Percentiles rank a stretch among this genome's conserved stretches.
phyloP scores from a whole-genome alignment of 2,113 vertebrate genomes.

The Callocephalon fimbriatum region DNA sequence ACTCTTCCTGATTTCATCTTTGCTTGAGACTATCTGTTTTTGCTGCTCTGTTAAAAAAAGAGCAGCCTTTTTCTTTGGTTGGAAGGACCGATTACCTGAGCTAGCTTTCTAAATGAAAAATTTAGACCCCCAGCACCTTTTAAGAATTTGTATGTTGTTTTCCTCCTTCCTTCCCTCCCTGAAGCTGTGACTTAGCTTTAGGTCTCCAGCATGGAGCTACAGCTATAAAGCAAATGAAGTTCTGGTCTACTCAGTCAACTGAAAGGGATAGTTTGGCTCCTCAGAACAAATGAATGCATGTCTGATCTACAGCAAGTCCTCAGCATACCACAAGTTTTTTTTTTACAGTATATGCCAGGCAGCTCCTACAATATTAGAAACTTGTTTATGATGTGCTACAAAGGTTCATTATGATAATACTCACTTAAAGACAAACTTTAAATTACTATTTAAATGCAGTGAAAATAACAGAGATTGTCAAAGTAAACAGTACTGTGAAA shows the following conservation, averaged over 20 bases:
- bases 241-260: neutral
- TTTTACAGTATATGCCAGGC: neutral
- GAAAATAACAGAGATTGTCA: neutral
- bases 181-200: neutral
- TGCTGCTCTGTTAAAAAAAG: neutral
- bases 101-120: neutral
- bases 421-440: neutral
- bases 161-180: neutral
- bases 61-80: neutral
- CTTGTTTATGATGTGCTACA: neutral
- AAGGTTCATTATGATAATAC: neutral
- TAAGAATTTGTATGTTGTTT: neutral
- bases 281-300: neutral
- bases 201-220: neutral
- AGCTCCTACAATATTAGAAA: neutral
- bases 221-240: neutral
- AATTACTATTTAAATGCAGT: neutral
- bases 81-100: neutral
- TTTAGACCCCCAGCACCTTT: neutral
- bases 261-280: neutral
- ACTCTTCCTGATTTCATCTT: neutral
- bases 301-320: neutral
- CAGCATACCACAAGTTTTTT: neutral
- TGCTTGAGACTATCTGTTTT: neutral
- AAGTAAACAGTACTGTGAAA: neutral